phyloP scores from a whole-genome alignment of 2,888 invertebrate genomes.

The Alloplasta piceator region DNA sequence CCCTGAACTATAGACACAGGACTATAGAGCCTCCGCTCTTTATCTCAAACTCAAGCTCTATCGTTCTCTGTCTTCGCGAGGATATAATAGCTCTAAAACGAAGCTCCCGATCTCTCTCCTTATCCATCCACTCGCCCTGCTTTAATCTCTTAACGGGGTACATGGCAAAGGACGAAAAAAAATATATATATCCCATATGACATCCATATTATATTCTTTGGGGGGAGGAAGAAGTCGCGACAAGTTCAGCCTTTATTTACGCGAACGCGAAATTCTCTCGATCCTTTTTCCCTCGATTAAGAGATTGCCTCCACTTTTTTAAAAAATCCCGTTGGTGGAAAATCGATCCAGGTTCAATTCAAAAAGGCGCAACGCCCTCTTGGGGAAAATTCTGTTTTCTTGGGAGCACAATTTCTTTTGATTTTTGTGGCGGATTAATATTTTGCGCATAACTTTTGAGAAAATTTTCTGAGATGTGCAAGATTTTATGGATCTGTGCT shows the following conservation, averaged over 20 bases:
- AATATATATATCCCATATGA: constrained; percentile 71
- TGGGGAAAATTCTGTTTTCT: too few species aligned
- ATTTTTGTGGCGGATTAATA: too few species aligned
- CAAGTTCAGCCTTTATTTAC: background rate
- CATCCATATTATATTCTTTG: constrained; percentile 72
- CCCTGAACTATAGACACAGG: constrained; percentile 27
- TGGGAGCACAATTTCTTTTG: too few species aligned
- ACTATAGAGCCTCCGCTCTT: constrained; percentile 17
- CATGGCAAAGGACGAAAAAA: constrained; percentile 37
- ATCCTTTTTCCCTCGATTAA: constrained; percentile 69
- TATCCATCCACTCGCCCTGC: constrained; percentile 65
- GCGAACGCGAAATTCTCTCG: background rate
- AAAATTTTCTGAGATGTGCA: too few species aligned
- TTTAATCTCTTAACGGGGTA: constrained; percentile 82
- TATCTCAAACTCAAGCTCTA: constrained; percentile 57
- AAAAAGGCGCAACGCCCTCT: too few species aligned
- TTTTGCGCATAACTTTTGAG: too few species aligned
- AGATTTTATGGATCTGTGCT: too few species aligned
- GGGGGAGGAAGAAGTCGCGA: constrained; percentile 58
- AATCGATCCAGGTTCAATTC: too few species aligned
- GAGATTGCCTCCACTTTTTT: constrained; percentile 70
- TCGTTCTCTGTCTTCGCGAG: constrained; percentile 49
- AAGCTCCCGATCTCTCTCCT: constrained; percentile 69
- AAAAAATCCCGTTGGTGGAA: background rate
- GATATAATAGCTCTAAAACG: constrained; percentile 78